phyloP scores from a whole-genome alignment of 2,888 invertebrate species.

The Meiosimyza platycephala region DNA sequence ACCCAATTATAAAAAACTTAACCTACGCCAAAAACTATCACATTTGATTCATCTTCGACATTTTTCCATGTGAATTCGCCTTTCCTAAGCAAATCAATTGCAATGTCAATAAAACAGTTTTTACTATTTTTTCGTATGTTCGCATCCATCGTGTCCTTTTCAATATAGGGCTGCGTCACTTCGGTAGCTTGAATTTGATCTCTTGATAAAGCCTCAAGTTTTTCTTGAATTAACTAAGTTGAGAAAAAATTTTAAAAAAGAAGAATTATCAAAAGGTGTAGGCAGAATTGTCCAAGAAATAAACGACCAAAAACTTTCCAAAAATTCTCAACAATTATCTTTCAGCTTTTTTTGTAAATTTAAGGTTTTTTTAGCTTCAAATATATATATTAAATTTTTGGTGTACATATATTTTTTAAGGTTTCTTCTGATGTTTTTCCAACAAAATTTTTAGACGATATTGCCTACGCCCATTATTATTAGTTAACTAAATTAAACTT shows the following conservation, averaged over 20 bases:
- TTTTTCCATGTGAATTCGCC: conserved; percentile 56
- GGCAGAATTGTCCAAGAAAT: too few relatives aligned
- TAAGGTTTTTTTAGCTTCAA: too few relatives aligned
- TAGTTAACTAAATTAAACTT: conserved; percentile 5
- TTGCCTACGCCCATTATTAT: background rate
- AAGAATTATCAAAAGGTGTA: too few relatives aligned
- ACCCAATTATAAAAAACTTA: background rate
- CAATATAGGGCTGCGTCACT: background rate
- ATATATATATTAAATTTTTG: too few relatives aligned
- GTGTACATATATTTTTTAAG: too few relatives aligned
- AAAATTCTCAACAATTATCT: too few relatives aligned
- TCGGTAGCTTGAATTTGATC: background rate
- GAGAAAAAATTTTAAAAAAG: too few relatives aligned
- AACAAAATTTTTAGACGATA: background rate
- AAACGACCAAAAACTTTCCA: too few relatives aligned
- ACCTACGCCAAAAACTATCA: conserved; percentile 59
- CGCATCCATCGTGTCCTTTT: conserved; percentile 17
- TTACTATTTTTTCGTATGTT: conserved; percentile 14
- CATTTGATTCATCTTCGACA: conserved; percentile 60
- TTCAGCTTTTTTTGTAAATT: too few relatives aligned
- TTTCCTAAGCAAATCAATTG: conserved; percentile 53
- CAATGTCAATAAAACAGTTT: conserved; percentile 54
- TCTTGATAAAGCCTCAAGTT: background rate
- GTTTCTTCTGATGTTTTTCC: background rate
- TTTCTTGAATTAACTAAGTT: conserved; percentile 19